phyloP scores from a whole-genome alignment of 2,113 vertebrate genomes.

The Tamias sibiricus region DNA sequence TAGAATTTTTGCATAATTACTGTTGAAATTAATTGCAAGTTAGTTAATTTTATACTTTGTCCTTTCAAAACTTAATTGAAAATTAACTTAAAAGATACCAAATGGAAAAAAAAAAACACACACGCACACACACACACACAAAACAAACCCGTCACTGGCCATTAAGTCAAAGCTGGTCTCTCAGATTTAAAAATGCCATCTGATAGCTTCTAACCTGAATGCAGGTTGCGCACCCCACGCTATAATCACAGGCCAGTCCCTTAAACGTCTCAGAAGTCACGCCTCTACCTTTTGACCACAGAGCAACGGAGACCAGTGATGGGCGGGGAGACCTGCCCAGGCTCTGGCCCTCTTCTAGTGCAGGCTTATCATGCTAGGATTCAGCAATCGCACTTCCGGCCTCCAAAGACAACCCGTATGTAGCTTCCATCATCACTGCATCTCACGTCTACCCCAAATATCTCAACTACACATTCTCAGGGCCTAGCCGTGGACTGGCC shows the following conservation, averaged over 20 bases:
- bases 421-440: background rate
- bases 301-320: background rate
- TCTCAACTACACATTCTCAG: background rate
- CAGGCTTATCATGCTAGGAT: background rate
- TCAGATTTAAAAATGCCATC: slow-evolving; percentile 61
- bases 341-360: background rate
- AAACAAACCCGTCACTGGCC: slow-evolving; percentile 37
- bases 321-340: background rate
- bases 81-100: slow-evolving; percentile 80
- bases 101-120: too few relatives aligned
- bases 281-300: background rate
- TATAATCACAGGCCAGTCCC: background rate
- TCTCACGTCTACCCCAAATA: background rate
- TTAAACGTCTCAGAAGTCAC: background rate
- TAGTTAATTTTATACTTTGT: slow-evolving; percentile 88
- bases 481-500: too few relatives aligned
- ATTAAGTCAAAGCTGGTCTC: slow-evolving; percentile 59
- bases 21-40: slow-evolving; percentile 90
- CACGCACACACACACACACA: too few relatives aligned
- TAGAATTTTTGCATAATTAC: slow-evolving; percentile 88
- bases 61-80: slow-evolving; percentile 87
- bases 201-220: slow-evolving; percentile 27
- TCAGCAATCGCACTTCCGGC: background rate
- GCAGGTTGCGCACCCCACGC: background rate
- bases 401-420: background rate